Evolutionary conservation across 2,888 invertebrate genomes (phyloP), one percentile per base, ranked within the genome.

Genomic region (Dioctria rufipes): DNA sequence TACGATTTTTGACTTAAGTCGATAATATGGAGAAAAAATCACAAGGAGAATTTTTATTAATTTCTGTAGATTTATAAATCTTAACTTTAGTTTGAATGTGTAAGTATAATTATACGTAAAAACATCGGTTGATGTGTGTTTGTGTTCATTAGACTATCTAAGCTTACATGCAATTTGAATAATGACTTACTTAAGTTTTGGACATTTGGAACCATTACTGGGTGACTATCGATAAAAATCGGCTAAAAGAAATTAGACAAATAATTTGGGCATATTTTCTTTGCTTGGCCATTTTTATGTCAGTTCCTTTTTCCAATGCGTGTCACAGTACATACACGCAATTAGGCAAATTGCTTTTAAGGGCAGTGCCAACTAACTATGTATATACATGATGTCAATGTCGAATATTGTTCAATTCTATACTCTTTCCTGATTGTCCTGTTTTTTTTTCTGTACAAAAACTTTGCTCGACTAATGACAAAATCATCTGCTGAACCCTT

Each of bases 261-360:
- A 61, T 61, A 61, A 61, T 61, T 61, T 61, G 61, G 39, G 11
- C 61, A 61, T 39, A 39, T 61, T 61, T 39, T 25, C 61, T 61
- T 61, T 39, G 39, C 37, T 61, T 61, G 61, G 39, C 61, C 61
- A 61, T 61, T 61, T 54, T 61, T 80, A 37, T 80, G 80, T 49
- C 43, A 49, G 49, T 63, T 60, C 37, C 13, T 49, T 63, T 42
- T 61, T 71, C 63, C 71, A 71, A 80, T 80, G 51, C 66, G 66
- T 80, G 80, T 80, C 66, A 75, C 58, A 75, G 80, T 73, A 13
- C 43, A 65, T 61, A 43, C 58, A 61, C 80, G 80, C 80, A 80
- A 80, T 80, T 80, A 80, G 54, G 67, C 40, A 75, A 80, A 80
- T 80, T 80, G 80, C 80, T 80, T 75, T 80, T 61, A 39, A 73